These are phyloP conservation scores for Oopsacas minuta DNA, from an alignment of 37 sponge, comb jelly and placozoan species.

Conservation along the genomic window DNA sequence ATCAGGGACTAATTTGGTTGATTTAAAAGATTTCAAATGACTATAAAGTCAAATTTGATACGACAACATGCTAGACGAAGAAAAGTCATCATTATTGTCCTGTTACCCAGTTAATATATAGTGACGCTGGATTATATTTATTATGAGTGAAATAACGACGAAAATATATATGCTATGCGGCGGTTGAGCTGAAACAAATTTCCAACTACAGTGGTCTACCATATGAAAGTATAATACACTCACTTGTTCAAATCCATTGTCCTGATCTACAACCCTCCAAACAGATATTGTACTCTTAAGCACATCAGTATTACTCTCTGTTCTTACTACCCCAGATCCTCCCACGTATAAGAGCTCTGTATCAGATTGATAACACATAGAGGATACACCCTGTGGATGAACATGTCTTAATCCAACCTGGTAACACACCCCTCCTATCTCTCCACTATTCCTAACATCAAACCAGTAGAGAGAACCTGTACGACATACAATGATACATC, in stretches of 20 bases:
- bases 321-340: background rate
- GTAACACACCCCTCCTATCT: background rate
- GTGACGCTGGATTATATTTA: no score
- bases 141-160: no score
- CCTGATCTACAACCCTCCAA: constrained; percentile 1
- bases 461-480: background rate
- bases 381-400: background rate
- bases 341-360: background rate
- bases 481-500: background rate
- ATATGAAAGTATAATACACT: no score
- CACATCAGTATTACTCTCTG: background rate
- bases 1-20: no score
- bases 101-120: no score
- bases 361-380: background rate
- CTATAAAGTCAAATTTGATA: no score
- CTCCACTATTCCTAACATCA: background rate
- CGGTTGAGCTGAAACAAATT: no score
- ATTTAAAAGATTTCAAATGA: no score
- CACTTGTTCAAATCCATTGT: background rate
- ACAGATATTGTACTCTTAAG: background rate
- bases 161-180: no score
- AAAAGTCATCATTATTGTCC: no score
- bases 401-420: background rate
- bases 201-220: no score
- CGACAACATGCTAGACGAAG: no score